Base-by-base conservation (phyloP, 2,113 vertebrate species). In the Fregetta grallaria region DNA sequence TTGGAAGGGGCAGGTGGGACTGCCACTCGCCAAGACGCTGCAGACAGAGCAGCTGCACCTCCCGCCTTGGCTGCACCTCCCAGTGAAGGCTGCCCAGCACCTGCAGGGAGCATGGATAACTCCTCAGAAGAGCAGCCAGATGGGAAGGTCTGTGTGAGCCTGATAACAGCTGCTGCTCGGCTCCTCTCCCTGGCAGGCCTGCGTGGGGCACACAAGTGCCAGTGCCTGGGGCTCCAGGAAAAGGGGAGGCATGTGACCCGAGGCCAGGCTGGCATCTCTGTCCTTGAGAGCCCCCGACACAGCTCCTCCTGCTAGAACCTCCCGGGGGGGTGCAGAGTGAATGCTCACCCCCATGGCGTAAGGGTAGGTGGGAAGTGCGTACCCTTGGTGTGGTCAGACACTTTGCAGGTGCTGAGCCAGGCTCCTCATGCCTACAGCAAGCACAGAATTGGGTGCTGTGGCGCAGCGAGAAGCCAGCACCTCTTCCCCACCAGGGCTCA, bases 201-300 rank as follows among this genome's bases (percentile, higher is more conserved):
- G 61, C 58, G 6, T 0, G 9, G 85, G 89, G 53, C 80, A 87
- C 77, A 14, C 22, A 3, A 40, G 11, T 38, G 40, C 56, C 52
- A 34, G 27, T 12, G 70, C 40, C 77, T 65, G 71, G 84, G 71
- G 29, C 70, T 75, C 49, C 58, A 55, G 77, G 34, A 91, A 52
- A 56, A 4, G 2, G 14, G 17, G 52, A 18, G 10, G 10, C 8
- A n/a, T 0, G 1, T 49, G 42, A 23, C 30, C 18, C 0, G 0
- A 63, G 23, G 52, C 74, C 74, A 90, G 71, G 49, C 74, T 82
- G 67, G 74, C 67, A 53, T 15, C 68, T 75, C 74, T 81, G 84
- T 50, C 49, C 72, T 50, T 17, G 15, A 55, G 65, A 84, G 47
- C 11, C n/a, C 30, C 40, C 47, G 44, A 0, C 32, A 27, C 32